Base-by-base conservation (phyloP, 2,113 vertebrate genomes). In the Zeus faber region DNA sequence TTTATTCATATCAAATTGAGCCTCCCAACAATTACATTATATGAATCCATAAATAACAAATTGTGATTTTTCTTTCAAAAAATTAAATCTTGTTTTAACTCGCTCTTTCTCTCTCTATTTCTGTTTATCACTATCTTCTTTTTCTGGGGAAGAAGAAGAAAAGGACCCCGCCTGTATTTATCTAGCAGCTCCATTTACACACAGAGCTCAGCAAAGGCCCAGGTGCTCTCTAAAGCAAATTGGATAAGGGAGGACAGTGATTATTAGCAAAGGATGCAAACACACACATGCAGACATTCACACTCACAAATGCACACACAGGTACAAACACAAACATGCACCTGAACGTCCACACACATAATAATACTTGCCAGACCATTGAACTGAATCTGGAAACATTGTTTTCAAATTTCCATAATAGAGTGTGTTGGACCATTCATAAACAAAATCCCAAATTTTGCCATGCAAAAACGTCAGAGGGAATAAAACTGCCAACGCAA, bases 101-200 rank as follows among this genome's bases (percentile, higher is more conserved):
- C 24, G 6, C 46, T 49, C 47, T 60, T 24, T 55, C 35, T 31
- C 5, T 47, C 25, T 47, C 5, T 63, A 27, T 44, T 7, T 33
- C 13, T 16, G 10, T 18, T 7, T 41, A 22, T 41, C 4, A 41
- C 25, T 49, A 26, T 58, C 47, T 68, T 39, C 58, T 49, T 80
- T 65, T 48, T 37, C 57, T 18, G n/a, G n/a, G n/a, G n/a, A n/a
- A n/a, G n/a, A n/a, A 17, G 17, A 14, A 72, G 51, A 76, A 80
- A 74, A 62, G 55, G 52, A 80, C 84, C 59, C 82, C 80, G 81
- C 85, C 84, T 84, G 79, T 87, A 87, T 86, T 86, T 85, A 83
- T 87, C 67, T 67, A 76, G 75, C 54, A 64, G 39, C 26, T 58
- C 63, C 65, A 65, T 79, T 78, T 45, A 70, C 54, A 59, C 66